Percentiles rank a stretch among this genome's conserved stretches.
These are phyloP conservation scores for Caenorhabditis wallacei DNA, from an alignment of 2,888 invertebrate genomes.

Conservation along the genomic window DNA sequence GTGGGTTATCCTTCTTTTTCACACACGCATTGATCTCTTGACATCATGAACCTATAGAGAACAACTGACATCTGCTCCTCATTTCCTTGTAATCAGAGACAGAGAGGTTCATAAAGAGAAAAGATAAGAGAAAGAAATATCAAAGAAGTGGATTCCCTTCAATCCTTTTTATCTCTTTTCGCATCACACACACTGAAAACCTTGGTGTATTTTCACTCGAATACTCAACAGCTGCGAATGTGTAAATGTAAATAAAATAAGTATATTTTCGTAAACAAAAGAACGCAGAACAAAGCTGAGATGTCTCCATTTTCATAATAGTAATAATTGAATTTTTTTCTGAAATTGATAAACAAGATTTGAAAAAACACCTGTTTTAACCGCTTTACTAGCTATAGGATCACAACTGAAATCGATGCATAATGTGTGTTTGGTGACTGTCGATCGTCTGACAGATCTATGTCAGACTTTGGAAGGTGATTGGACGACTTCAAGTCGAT, in stretches of 20 bases:
- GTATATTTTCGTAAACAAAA: slow-evolving; percentile 45
- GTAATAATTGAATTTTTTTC: neutral
- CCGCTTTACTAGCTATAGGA: slow-evolving; percentile 84
- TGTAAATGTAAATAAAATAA: slow-evolving; percentile 27
- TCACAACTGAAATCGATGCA: slow-evolving; percentile 99
- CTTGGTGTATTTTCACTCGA: slow-evolving; percentile 12
- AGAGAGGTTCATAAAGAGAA: slow-evolving; percentile 15
- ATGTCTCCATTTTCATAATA: neutral
- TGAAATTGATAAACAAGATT: neutral
- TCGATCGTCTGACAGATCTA: slow-evolving; percentile 46
- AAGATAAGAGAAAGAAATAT: neutral
- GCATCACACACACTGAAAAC: slow-evolving; percentile 1
- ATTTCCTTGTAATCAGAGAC: slow-evolving; percentile 38
- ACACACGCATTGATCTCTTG: slow-evolving; percentile 21
- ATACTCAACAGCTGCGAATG: slow-evolving; percentile 32
- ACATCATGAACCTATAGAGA: slow-evolving; percentile 43
- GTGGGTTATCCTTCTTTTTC: slow-evolving; percentile 56
- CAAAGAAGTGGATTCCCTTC: neutral
- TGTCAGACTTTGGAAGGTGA: slow-evolving; percentile 59
- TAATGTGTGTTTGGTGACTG: slow-evolving; percentile 93
- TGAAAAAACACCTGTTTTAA: neutral
- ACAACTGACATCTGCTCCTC: slow-evolving; percentile 45
- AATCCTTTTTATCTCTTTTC: slow-evolving; percentile 25
- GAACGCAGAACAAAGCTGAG: neutral
- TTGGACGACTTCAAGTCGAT: slow-evolving; percentile 87